These are phyloP conservation scores for Apantesis nais DNA, from an alignment of 2,888 invertebrate species.

Conservation along the genomic window DNA sequence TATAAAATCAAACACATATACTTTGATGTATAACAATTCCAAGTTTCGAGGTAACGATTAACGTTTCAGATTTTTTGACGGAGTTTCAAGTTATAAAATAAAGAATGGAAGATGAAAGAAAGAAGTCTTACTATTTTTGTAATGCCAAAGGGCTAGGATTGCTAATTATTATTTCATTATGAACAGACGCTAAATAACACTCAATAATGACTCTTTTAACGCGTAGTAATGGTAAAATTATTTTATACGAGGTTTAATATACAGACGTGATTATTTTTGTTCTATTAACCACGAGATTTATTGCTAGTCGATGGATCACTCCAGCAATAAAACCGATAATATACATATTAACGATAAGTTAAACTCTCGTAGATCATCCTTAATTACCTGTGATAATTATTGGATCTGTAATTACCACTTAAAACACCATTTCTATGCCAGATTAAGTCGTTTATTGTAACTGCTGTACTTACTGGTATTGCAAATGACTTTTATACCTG, in stretches of 20 bases:
- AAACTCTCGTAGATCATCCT: neutral
- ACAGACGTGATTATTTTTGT: neutral
- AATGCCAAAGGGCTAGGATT: neutral
- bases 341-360: neutral
- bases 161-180: neutral
- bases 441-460: neutral
- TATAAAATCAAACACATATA: neutral
- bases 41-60: neutral
- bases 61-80: neutral
- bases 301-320: neutral
- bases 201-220: neutral
- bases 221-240: neutral
- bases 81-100: neutral
- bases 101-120: neutral
- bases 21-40: neutral
- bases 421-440: neutral
- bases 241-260: neutral
- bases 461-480: neutral
- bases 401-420: neutral
- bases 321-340: neutral
- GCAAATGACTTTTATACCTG: neutral
- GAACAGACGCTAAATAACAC: neutral
- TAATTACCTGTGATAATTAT: slow-evolving; percentile 4
- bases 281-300: neutral
- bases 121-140: neutral